Base-by-base conservation (phyloP, 2,113 vertebrate genomes). In the Podiceps cristatus region DNA sequence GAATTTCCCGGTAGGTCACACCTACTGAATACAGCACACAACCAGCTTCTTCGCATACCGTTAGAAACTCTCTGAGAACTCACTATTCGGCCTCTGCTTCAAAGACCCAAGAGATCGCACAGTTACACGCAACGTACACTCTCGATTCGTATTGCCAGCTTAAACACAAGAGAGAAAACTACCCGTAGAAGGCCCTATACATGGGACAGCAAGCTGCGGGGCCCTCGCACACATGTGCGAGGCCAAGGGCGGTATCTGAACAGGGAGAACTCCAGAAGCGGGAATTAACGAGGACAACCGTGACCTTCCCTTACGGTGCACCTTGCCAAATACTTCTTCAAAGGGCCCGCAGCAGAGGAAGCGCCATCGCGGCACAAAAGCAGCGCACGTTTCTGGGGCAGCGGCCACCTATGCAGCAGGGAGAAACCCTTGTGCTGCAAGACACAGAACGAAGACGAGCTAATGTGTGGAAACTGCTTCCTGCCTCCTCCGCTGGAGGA, bases 211-310 rank as follows among this genome's bases (percentile, higher is more conserved):
- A 78, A 83, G 31, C 42, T n/a, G 20, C 1, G 0, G 24, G 20
- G 7, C 27, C 19, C 45, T 5, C 1, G 0, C 20, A 40, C 0
- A 0, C 5, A 1, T 1, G 1, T 16, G 15, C 0, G 1, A 64
- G 10, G 14, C 45, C 17, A 44, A 44, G 24, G 23, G 10, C 20
- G 53, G 56, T 56, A 71, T 5, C 13, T 7, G 18, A 52, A 33
- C 11, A 10, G 12, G 22, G 5, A 71, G 6, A 53, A 28, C 18
- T 24, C 31, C 31, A 55, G 13, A 45, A 47, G 12, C 0, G 0
- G 22, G 16, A 49, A 72, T n/a, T 37, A 31, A 55, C 4, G 9
- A 90, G 33, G 20, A 13, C 7, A 85, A 49, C 18, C 1, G 0
- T 4, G 42, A 55, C 27, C n/a, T 8, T 52, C 17, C 19, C 35